Evolutionary conservation across 2,888 invertebrate genomes (phyloP).

Genomic region (Sycophila texana): DNA sequence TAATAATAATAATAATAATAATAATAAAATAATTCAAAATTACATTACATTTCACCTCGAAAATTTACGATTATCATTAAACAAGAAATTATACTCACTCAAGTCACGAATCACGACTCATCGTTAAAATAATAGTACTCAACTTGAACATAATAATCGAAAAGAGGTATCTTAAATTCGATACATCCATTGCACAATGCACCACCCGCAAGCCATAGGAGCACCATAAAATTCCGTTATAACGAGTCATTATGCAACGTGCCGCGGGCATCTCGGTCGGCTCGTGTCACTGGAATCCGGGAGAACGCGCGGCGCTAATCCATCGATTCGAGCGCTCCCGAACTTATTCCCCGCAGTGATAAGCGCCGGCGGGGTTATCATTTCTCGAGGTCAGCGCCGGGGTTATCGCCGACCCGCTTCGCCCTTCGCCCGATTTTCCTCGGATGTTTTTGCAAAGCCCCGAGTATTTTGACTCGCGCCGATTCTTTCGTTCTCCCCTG

Average conservation of each 20-base stretch:
- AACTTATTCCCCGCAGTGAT: conserved; percentile 1
- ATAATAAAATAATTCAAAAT: too few relatives aligned
- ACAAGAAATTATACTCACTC: too few relatives aligned
- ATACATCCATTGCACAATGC: too few relatives aligned
- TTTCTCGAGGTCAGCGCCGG: conserved; percentile 32
- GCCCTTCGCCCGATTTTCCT: conserved; percentile 48
- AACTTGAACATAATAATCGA: not conserved
- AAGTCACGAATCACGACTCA: not conserved
- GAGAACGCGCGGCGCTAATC: not conserved
- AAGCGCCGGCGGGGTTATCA: conserved; percentile 11
- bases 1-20: too few relatives aligned
- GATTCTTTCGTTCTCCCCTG: too few relatives aligned
- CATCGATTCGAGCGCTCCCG: too few relatives aligned
- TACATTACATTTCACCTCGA: too few relatives aligned
- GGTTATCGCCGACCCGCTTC: conserved; percentile 47
- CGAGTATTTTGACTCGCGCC: conserved; percentile 5
- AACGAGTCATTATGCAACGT: too few relatives aligned
- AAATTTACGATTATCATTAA: too few relatives aligned
- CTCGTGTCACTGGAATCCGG: not conserved
- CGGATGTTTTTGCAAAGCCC: conserved; percentile 3
- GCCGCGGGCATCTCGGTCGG: not conserved
- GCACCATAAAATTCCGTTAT: too few relatives aligned
- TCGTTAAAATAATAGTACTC: not conserved
- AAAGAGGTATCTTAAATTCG: too few relatives aligned
- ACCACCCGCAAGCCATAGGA: too few relatives aligned